These are phyloP conservation scores for Dermolepida albohirtum DNA, from an alignment of 2,888 invertebrate genomes.

Conservation along the genomic window DNA sequence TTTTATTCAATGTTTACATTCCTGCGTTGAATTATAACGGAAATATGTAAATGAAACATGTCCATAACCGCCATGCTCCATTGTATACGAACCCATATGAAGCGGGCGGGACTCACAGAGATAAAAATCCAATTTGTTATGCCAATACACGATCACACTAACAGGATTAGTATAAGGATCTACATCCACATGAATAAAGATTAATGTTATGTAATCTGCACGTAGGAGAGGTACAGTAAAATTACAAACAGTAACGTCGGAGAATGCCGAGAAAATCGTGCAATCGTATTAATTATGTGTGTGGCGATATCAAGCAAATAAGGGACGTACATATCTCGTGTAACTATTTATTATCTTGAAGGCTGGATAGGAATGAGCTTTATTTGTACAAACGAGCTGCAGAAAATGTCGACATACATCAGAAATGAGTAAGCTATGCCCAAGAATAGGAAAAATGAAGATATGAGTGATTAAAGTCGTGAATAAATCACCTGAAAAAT, in stretches of 20 bases:
- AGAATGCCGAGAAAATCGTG: conserved; percentile 21
- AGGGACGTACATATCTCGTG: conserved; percentile 28
- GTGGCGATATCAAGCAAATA: conserved; percentile 20
- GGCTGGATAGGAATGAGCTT: conserved; percentile 4
- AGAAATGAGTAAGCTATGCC: too few species aligned
- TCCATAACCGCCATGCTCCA: conserved; percentile 8
- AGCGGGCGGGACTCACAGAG: conserved; percentile 9
- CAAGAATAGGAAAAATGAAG: neutral
- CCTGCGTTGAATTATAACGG: neutral
- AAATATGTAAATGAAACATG: conserved; percentile 9
- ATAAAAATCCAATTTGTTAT: conserved; percentile 26
- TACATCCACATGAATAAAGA: conserved; percentile 15
- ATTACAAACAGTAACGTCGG: conserved; percentile 12
- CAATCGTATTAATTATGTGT: conserved; percentile 20
- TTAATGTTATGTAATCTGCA: conserved; percentile 21
- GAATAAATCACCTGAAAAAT: conserved; percentile 21
- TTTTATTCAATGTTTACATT: neutral
- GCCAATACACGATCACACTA: conserved; percentile 13
- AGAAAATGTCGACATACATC: neutral
- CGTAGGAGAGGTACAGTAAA: conserved; percentile 30
- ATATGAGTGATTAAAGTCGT: conserved; percentile 32
- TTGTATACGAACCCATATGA: neutral
- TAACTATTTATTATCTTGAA: conserved; percentile 31
- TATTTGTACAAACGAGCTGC: neutral
- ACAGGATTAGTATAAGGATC: conserved; percentile 34